These are phyloP conservation scores for Operophtera brumata DNA, from an alignment of 2,888 invertebrate genomes.

Conservation along the genomic window DNA sequence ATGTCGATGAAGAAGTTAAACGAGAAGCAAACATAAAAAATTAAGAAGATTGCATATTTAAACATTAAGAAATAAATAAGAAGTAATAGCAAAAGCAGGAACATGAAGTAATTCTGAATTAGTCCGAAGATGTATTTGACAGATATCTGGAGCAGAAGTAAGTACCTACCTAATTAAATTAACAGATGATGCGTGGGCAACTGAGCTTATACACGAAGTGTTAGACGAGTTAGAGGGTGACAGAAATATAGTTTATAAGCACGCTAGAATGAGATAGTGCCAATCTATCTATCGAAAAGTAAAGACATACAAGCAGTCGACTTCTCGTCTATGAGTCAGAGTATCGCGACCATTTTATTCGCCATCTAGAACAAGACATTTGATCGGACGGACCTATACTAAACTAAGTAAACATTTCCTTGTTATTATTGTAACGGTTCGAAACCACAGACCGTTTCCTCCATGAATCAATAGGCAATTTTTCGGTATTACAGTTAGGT, in stretches of 20 bases:
- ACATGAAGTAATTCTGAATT: not conserved
- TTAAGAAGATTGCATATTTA: too few relatives aligned
- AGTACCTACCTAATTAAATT: slow-evolving; percentile 65
- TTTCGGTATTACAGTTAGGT: not conserved
- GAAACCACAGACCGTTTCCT: not conserved
- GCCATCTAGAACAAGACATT: slow-evolving; percentile 44
- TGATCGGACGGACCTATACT: slow-evolving; percentile 27
- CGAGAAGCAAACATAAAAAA: too few relatives aligned
- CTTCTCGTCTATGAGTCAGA: slow-evolving; percentile 64
- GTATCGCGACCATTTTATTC: slow-evolving; percentile 45
- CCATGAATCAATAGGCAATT: not conserved
- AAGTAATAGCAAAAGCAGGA: not conserved
- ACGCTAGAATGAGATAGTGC: slow-evolving; percentile 59
- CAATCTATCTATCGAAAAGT: slow-evolving; percentile 52
- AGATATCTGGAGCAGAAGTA: slow-evolving; percentile 44
- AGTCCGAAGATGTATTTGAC: slow-evolving; percentile 8
- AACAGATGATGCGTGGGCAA: slow-evolving; percentile 65
- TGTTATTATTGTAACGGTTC: not conserved
- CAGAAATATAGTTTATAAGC: slow-evolving; percentile 43
- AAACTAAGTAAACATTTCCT: slow-evolving; percentile 35
- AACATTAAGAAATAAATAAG: too few relatives aligned
- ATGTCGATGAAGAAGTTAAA: too few relatives aligned
- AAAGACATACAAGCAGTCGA: slow-evolving; percentile 53
- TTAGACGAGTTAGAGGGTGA: slow-evolving; percentile 53
- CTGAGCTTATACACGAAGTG: slow-evolving; percentile 50